phyloP scores from a whole-genome alignment of 2,113 vertebrate genomes.

The Shinisaurus crocodilurus region DNA sequence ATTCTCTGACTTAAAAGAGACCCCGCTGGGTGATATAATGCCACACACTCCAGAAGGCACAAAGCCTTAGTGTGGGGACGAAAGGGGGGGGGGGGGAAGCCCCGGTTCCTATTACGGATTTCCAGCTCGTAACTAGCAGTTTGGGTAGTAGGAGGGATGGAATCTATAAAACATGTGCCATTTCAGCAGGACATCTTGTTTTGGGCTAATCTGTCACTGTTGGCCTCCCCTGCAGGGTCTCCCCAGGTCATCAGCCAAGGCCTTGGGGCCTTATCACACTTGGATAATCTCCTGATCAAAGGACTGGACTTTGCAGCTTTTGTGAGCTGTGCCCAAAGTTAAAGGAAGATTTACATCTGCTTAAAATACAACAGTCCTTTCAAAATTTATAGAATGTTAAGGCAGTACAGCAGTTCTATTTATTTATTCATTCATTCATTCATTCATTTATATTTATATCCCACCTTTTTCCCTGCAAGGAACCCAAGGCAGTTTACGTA shows the following conservation, averaged over 20 bases:
- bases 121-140: neutral
- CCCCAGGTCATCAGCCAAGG: neutral
- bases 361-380: neutral
- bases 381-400: neutral
- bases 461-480: too few species aligned
- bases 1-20: fast-evolving
- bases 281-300: constrained; percentile 41
- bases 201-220: constrained; percentile 52
- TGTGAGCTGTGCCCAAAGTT: fast-evolving
- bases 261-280: neutral
- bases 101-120: fast-evolving
- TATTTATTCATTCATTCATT: too few species aligned
- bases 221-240: constrained; percentile 34
- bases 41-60: neutral
- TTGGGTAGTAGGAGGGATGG: neutral
- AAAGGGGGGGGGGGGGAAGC: neutral
- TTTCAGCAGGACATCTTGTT: constrained; percentile 41
- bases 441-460: too few species aligned
- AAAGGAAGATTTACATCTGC: neutral
- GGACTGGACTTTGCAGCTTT: fast-evolving
- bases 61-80: neutral
- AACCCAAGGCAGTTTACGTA: too few species aligned
- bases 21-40: neutral
- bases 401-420: neutral
- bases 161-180: constrained; percentile 34